Base-by-base conservation (phyloP, 2,888 invertebrate genomes). In the Xestia sexstrigata region DNA sequence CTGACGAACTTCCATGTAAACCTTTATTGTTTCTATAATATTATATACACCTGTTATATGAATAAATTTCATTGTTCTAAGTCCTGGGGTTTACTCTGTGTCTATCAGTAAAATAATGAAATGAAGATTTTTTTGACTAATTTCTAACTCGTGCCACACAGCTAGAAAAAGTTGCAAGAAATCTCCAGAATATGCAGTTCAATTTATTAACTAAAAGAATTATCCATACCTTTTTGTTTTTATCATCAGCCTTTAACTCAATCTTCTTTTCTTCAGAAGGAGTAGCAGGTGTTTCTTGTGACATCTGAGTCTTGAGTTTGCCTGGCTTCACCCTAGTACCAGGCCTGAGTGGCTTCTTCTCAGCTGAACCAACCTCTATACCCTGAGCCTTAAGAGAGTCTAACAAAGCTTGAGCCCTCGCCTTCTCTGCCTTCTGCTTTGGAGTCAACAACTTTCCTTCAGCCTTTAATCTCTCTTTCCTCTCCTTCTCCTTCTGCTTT, bases 381-480 rank as follows among this genome's bases (percentile, higher is more conserved):
- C 99, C 99, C 95, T 99, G 98, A 15, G 98, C 99, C 94, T 98
- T 99, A 62, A 99, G 96, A 2, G 98, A 98, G 73, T 99, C 99
- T 81, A 99, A 95, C 97, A 99, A 97, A 77, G 98, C 98, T 93
- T 99, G 98, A 13, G 99, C 99, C 86, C 99, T 97, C 0, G 98
- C 98, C 83, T 98, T 97, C 89, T 99, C 99, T 85, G 98, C 98
- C 93, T 99, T 99, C 93, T 99, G 99, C 94, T 99, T 99, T 0
- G 98, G 98, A 4, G 99, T 99, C 78, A 99, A 95, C 52, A 99
- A 97, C 95, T 99, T 99, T 5, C 99, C 99, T 95, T 99, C 99
- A n/a, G 98, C 99, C 94, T 99, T 99, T 88, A 99, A 97, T 91
- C 99, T 97, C 90, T 99, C 99, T 94, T 99, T 99, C 70, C 98